These are phyloP conservation scores for Nerophis lumbriciformis DNA, from an alignment of 2,113 vertebrate genomes.

Conservation along the genomic window DNA sequence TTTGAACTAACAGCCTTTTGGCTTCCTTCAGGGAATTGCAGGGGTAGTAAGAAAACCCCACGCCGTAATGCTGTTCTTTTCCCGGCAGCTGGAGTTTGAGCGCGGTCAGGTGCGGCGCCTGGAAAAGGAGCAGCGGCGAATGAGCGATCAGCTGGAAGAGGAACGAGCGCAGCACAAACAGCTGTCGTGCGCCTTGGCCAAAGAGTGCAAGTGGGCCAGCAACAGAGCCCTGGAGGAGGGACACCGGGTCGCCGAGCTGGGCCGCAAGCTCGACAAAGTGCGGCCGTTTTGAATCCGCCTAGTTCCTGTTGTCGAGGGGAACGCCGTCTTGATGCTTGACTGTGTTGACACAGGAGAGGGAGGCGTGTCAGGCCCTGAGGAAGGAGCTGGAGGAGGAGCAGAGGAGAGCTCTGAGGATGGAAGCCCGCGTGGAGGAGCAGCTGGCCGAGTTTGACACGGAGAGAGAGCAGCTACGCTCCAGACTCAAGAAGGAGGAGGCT, in stretches of 20 bases:
- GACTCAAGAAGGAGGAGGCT: conserved; percentile 88
- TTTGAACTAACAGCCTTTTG: no score
- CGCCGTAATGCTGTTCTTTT: background rate
- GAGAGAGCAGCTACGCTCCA: conserved; percentile 88
- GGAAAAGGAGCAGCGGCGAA: conserved; percentile 87
- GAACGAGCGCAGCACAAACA: conserved; percentile 89
- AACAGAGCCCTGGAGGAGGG: conserved; percentile 86
- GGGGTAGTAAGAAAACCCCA: no score
- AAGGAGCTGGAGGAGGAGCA: conserved; percentile 83
- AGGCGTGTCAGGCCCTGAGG: conserved; percentile 70
- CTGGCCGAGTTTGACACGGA: conserved; percentile 93
- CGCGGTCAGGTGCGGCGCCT: conserved; percentile 86
- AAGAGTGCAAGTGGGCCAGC: conserved; percentile 91
- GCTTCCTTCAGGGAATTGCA: no score
- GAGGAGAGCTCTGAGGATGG: conserved; percentile 80
- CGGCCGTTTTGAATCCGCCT: background rate
- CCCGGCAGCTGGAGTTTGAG: conserved; percentile 88
- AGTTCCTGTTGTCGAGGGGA: background rate
- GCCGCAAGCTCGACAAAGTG: conserved; percentile 78
- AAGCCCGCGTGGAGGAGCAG: conserved; percentile 92
- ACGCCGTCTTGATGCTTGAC: background rate
- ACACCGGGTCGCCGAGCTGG: conserved; percentile 81
- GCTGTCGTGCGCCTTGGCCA: conserved; percentile 83
- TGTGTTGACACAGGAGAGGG: conserved; percentile 64
- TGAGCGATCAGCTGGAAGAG: conserved; percentile 85